Evolutionary conservation across 2,888 invertebrate genomes (phyloP), one percentile per base, ranked within the genome.

Genomic region (Dicyrtomina minuta): DNA sequence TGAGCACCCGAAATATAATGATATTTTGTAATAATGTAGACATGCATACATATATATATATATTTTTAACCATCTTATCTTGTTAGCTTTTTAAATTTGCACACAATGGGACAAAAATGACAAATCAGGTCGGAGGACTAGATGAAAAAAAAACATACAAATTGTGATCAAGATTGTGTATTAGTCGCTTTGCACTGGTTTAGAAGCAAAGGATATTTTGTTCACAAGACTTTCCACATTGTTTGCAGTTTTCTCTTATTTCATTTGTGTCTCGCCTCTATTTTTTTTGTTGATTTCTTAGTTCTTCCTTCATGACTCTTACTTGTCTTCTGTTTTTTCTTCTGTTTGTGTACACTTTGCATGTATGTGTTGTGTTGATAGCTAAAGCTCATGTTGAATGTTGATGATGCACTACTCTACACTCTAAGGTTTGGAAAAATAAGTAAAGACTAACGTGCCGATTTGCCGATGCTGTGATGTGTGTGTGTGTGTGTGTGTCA

Each of bases 211-310:
- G 8, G 26, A 59, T 41, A 33, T 59, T 59, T 27, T 61, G 61
- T 61, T 61, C 64, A 51, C 64, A 64, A 58, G 49, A 64, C 64
- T 64, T 64, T 64, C 64, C 64, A 51, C 64, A 64, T 64, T 64
- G 64, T 64, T 64, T 64, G 53, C 51, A 46, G 17, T 61, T 61
- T 33, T 60, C 60, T 60, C 60, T 46, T 61, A 49, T 49, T 17
- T 60, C 24, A 46, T 44, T 60, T 44, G 46, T 49, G 13, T 43
- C 20, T 43, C 22, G 43, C 8, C 10, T 41, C 43, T 17, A 46
- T 51, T 10, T 20, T 17, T 51, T 51, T n/a, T 51, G 8, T 51
- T 10, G 51, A 20, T 1, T n/a, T 51, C 17, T 17, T 51, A 15
- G 12, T 39, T n/a, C 15, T 58, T 55, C 55, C n/a, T n/a, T n/a